Evolutionary conservation across 2,113 vertebrate species (phyloP), one percentile per base, ranked within the genome.

Genomic region (Mustelus asterias): DNA sequence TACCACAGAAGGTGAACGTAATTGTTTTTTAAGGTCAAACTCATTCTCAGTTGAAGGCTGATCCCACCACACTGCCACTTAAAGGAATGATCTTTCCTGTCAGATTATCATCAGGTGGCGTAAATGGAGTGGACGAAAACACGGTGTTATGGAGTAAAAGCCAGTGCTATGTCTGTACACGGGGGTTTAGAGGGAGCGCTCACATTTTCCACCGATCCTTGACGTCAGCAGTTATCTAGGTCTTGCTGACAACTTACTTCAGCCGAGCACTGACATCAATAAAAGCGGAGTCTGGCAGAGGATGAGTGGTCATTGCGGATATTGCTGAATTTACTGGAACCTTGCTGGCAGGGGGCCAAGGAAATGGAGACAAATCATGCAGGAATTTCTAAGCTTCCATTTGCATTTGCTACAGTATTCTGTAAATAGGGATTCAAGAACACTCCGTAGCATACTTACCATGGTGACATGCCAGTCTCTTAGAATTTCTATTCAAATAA

Each of bases 241-340:
- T 24, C 89, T 93, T 29, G 44, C 94, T 48, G 94, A 48, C 26
- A 72, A 95, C 3, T 95, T 95, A 44, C 20, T 95, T 70, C 69
- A 95, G 94, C 26, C 33, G 26, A 33, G 72, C 69, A 76, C 41
- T 8, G 13, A 72, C 94, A 95, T 95, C 94, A 76, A 76, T 95
- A 54, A 95, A 88, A 72, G 14, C 41, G 69, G 94, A 44, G 3
- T 33, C 37, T 29, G 67, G 69, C 44, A 72, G 67, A 95, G 94
- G 63, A 54, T 33, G 94, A 72, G 41, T 33, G 24, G 41, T 3
- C 94, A 29, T 26, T 70, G 20, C 1, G 4, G 94, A 70, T 95
- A 44, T 72, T 29, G 29, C 26, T 95, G 67, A 54, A 95, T 54
- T 95, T 95, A 95, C 94, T 33, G 94, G 65, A 95, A 95, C 67